These are phyloP conservation scores for Philereme vetulata DNA, from an alignment of 2,888 invertebrate genomes.

Conservation along the genomic window DNA sequence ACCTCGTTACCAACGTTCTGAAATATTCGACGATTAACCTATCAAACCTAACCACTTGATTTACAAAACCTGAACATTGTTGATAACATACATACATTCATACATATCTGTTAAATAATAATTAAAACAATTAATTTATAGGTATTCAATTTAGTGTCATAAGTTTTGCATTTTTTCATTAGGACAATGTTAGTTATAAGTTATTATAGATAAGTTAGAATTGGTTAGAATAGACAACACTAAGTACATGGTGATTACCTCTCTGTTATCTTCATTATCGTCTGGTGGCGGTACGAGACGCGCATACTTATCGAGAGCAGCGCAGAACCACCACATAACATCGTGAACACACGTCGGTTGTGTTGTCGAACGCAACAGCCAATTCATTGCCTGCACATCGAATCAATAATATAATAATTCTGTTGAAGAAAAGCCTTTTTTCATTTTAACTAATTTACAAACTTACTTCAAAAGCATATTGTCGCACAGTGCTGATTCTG, in stretches of 20 bases:
- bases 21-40: not conserved
- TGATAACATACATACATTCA: too few relatives aligned
- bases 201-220: too few relatives aligned
- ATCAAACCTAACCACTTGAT: too few relatives aligned
- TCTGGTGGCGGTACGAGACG: slow-evolving; percentile 58
- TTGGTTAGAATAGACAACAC: too few relatives aligned
- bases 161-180: too few relatives aligned
- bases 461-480: slow-evolving; percentile 92
- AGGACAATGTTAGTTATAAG: too few relatives aligned
- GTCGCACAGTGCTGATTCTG: slow-evolving; percentile 90
- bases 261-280: slow-evolving; percentile 61
- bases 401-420: not conserved
- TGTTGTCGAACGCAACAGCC: slow-evolving; percentile 96
- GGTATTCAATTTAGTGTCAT: too few relatives aligned
- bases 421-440: not conserved
- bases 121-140: too few relatives aligned
- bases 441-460: not conserved
- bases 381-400: slow-evolving; percentile 90
- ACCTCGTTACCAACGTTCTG: slow-evolving; percentile 50
- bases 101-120: too few relatives aligned
- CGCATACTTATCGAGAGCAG: slow-evolving; percentile 87
- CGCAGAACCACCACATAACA: slow-evolving; percentile 98
- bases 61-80: too few relatives aligned
- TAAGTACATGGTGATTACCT: slow-evolving; percentile 45
- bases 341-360: slow-evolving; percentile 97